Base-by-base conservation (phyloP, 2,888 invertebrate genomes). In the Drosophila mimica region DNA sequence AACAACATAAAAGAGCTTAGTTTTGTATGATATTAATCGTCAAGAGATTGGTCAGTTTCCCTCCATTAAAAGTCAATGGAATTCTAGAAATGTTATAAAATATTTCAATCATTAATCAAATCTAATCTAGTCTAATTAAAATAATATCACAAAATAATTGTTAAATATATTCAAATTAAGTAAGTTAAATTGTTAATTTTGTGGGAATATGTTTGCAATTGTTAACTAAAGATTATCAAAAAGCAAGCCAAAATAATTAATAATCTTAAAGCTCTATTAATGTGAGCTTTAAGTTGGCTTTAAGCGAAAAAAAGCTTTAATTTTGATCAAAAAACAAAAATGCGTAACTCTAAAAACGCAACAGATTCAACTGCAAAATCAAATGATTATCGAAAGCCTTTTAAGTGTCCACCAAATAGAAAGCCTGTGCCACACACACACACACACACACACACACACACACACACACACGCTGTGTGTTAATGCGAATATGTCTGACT, bases 331-430 rank as follows among this genome's bases (percentile, higher is more conserved):
- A 7, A 6, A 13, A 46, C 7, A 20, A 13, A 46, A 46, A 46
- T 46, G 20, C 7, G 13, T 7, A 2, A 2, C 20, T 46, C 20
- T 20, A 13, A 9, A 28, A 49, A 4, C 17, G 28, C 25, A 9
- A 28, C 25, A n/a, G 15, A 20, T 34, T 7, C 30, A 20, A 49
- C 2, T 43, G 30, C 43, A 61, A 31, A 57, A 28, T 46, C 6
- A 49, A 81, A 66, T 43, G 43, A 28, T 54, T 65, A 36, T 48
- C 51, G 53, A 81, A 67, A 67, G 62, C 59, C 57, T 66, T 63
- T 66, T 51, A 73, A 70, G 66, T 48, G 66, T 69, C 58, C 57
- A 57, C 38, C 30, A 46, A 59, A 48, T 30, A 20, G 4, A 53
- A 52, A 40, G 36, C 11, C 6, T 17, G 20, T 48, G 40, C 48